These are phyloP conservation scores for Erethizon dorsatum DNA, from an alignment of 2,797 vertebrate species.

Conservation along the genomic window DNA sequence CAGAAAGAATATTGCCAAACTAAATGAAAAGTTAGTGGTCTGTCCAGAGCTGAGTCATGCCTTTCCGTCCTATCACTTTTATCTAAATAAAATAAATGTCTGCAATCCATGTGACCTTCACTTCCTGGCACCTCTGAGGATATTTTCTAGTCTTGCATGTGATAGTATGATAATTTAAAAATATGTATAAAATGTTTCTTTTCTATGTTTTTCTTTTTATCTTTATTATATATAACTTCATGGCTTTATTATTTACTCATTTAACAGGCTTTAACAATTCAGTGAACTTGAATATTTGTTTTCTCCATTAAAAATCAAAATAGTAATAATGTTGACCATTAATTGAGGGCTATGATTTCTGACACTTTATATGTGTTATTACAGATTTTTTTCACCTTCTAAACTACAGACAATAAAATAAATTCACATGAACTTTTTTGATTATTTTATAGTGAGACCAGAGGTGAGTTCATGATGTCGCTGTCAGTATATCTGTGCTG, in stretches of 20 bases:
- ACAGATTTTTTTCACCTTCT: conserved; percentile 53
- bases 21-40: conserved; percentile 39
- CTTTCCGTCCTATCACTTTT: not conserved
- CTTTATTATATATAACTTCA: rapidly evolving
- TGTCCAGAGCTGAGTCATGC: not conserved
- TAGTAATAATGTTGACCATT: not conserved
- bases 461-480: not conserved
- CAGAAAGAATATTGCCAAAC: conserved; percentile 22
- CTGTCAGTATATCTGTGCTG: not conserved
- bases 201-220: not conserved
- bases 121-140: not conserved
- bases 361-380: not conserved
- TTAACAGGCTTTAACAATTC: not conserved
- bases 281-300: not conserved
- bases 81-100: not conserved
- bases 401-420: not conserved
- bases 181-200: not conserved
- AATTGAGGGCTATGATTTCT: not conserved
- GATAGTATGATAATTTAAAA: not conserved
- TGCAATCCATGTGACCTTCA: not conserved
- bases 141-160: not conserved
- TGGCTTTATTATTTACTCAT: conserved; percentile 45
- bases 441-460: conserved; percentile 34
- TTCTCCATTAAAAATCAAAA: conserved; percentile 63
- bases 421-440: not conserved